A percentile compares a stretch with the other conserved stretches of the same genome.
phyloP scores from a whole-genome alignment of 2,888 invertebrate species.

The Unio delphinus region DNA sequence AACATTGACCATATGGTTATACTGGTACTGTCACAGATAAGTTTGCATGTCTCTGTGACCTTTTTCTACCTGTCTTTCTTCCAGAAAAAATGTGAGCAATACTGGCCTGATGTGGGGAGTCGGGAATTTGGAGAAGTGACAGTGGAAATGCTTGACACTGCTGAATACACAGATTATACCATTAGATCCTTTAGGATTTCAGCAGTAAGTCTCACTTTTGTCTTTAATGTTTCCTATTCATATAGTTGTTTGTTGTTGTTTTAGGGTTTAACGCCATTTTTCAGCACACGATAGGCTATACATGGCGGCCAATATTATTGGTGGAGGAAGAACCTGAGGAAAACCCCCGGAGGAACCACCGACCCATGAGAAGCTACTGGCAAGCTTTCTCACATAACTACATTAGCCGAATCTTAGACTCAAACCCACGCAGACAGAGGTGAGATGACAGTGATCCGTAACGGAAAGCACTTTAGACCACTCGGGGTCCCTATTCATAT shows the following conservation, averaged over 20 bases:
- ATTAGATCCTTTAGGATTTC: constrained; percentile 61
- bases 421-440: too few species aligned
- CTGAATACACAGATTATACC: constrained; percentile 59
- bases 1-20: not conserved
- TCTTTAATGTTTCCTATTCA: not conserved
- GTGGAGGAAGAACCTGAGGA: too few species aligned
- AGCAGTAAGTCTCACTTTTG: constrained; percentile 35
- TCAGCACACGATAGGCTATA: too few species aligned
- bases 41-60: not conserved
- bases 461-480: too few species aligned
- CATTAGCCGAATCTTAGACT: too few species aligned
- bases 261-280: too few species aligned
- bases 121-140: constrained; percentile 56
- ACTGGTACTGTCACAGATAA: too few species aligned
- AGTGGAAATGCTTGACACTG: constrained; percentile 53
- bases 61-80: constrained; percentile 6
- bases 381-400: too few species aligned
- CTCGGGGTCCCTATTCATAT: not conserved
- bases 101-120: constrained; percentile 62
- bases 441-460: too few species aligned
- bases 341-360: too few species aligned
- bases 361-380: too few species aligned
- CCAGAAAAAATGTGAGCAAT: constrained; percentile 67
- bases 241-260: not conserved
- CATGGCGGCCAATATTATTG: too few species aligned